phyloP scores from a whole-genome alignment of 2,888 invertebrate species.

The Xestia ashworthii region DNA sequence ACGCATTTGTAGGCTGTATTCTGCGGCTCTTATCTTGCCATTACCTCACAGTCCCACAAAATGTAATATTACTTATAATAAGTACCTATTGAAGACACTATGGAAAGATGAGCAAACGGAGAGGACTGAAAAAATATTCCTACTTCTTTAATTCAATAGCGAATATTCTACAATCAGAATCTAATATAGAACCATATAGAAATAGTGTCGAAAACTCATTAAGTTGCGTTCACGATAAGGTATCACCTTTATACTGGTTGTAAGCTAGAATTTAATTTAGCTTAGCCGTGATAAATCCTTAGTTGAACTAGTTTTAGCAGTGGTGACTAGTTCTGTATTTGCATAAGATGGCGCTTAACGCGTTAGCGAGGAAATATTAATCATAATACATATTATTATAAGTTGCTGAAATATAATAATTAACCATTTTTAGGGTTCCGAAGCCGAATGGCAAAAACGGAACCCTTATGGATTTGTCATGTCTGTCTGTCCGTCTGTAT shows the following conservation, averaged over 20 bases:
- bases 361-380: slow-evolving; percentile 48
- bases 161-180: not conserved
- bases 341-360: slow-evolving; percentile 60
- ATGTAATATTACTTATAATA: slow-evolving; percentile 47
- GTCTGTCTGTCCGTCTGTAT: too few species aligned
- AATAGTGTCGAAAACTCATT: slow-evolving; percentile 54
- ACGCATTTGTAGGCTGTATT: slow-evolving; percentile 71
- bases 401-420: slow-evolving; percentile 13
- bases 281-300: slow-evolving; percentile 56
- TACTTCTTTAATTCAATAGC: not conserved
- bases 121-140: not conserved
- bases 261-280: slow-evolving; percentile 59
- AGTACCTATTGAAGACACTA: slow-evolving; percentile 10
- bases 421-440: too few species aligned
- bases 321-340: slow-evolving; percentile 44
- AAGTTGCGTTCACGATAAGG: slow-evolving; percentile 33
- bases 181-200: not conserved
- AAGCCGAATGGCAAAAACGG: too few species aligned
- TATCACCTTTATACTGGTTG: slow-evolving; percentile 55
- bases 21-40: slow-evolving; percentile 68
- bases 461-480: too few species aligned
- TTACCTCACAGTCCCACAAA: slow-evolving; percentile 61
- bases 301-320: slow-evolving; percentile 51
- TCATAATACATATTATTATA: slow-evolving; percentile 20
- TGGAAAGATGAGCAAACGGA: slow-evolving; percentile 19